Base-by-base conservation (phyloP, 2,113 vertebrate genomes). In the Leptobrachium leishanense region DNA sequence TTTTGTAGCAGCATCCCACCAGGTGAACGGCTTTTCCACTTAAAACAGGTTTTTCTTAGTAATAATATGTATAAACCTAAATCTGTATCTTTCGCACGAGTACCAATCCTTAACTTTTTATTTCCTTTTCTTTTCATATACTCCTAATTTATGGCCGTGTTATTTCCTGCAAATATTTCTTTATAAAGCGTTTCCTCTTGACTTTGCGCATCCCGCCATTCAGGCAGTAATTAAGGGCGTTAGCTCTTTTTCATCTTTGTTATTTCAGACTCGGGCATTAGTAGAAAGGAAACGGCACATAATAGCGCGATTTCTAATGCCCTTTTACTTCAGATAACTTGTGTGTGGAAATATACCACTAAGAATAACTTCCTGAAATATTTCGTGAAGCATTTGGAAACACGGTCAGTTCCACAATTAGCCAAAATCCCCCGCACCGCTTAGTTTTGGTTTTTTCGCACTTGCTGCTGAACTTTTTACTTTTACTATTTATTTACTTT, bases 361-460 rank as follows among this genome's bases (percentile, higher is more conserved):
- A 91, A 90, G 90, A 92, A 94, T 91, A 93, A 90, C 92, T 94
- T 94, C 92, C 92, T 91, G 91, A 92, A 90, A 80, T 80, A 79
- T 79, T 79, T 79, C 50, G 68, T 87, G 85, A 88, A 91, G 85
- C 86, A 87, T 57, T 84, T 72, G 73, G 75, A 82, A 75, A 76
- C 74, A 82, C 79, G 13, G 15, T 40, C 43, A 31, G 5, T 78
- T 71, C 43, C 43, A 50, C 31, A 40, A 55, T 72, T 42, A 66
- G 41, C 62, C 43, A 46, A 31, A 80, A 68, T 41, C 64, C 13
- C 62, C 46, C 43, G 13, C 5, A 59, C 55, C 10, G 20, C 20
- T 31, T 31, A 31, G 20, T 31, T 50, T 50, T 50, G 4, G 4
- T 59, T 59, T 59, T 59, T 59, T 57, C 55, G 20, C 20, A 57